These are phyloP conservation scores for Chelon auratus DNA, from an alignment of 2,797 vertebrate species.

Conservation along the genomic window DNA sequence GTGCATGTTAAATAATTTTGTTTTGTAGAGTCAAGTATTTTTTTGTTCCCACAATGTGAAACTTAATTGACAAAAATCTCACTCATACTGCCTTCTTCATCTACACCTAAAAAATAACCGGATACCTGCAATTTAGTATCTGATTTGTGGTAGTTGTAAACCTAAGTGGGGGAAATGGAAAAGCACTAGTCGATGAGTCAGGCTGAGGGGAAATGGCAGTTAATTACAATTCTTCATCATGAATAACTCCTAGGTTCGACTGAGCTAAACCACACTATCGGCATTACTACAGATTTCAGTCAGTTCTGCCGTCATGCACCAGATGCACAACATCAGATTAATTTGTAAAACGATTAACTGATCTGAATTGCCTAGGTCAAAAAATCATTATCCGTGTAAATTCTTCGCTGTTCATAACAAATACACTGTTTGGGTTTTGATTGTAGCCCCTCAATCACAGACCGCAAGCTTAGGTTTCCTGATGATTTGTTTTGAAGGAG, in stretches of 20 bases:
- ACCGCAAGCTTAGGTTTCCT: neutral
- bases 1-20: neutral
- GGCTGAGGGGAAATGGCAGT: neutral
- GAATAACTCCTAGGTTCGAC: neutral
- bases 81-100: neutral
- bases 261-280: neutral
- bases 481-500: neutral
- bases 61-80: no score
- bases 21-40: neutral
- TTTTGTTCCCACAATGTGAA: no score
- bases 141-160: slow-evolving; percentile 2
- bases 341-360: neutral
- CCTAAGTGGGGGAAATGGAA: slow-evolving; percentile 11
- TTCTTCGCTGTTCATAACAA: neutral
- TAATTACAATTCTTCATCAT: neutral
- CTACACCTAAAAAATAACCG: slow-evolving; percentile 1
- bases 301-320: neutral
- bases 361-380: neutral
- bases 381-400: neutral
- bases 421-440: neutral
- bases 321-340: neutral
- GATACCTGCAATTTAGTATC: slow-evolving; percentile 3
- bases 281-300: neutral
- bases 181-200: slow-evolving; percentile 9
- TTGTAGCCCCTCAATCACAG: neutral